phyloP scores from a whole-genome alignment of 2,888 invertebrate species.

The Trichopoda pennipes region DNA sequence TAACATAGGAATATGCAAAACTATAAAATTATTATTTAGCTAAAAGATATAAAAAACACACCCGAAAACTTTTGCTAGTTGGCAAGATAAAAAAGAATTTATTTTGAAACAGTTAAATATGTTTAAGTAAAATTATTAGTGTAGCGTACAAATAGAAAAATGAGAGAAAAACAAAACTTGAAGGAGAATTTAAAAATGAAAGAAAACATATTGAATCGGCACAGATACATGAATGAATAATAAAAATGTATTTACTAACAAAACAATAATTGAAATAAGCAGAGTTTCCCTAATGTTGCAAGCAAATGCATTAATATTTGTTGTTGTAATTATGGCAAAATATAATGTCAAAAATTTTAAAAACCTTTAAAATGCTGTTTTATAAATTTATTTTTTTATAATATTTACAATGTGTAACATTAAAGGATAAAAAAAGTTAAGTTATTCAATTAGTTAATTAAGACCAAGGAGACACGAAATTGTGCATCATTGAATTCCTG shows the following conservation, averaged over 20 bases:
- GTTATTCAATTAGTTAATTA: no score
- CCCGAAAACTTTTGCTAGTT: neutral
- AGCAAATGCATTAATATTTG: neutral
- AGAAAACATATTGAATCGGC: conserved; percentile 46
- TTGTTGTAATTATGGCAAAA: no score
- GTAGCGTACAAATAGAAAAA: conserved; percentile 4
- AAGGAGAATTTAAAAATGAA: conserved; percentile 21
- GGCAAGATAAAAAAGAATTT: neutral
- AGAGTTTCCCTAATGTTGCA: conserved; percentile 18
- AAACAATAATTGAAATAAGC: conserved; percentile 4
- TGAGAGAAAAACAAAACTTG: neutral
- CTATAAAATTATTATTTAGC: conserved; percentile 25
- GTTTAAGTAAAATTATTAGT: neutral
- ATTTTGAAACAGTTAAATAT: neutral
- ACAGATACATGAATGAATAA: conserved; percentile 56
- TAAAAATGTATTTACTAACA: conserved; percentile 30
- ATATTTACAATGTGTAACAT: no score
- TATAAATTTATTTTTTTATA: no score
- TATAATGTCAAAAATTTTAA: no score
- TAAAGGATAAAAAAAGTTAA: no score
- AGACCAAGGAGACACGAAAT: no score
- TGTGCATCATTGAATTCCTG: no score
- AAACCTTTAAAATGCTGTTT: no score
- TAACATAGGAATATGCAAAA: conserved; percentile 38
- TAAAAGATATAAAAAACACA: conserved; percentile 27